Conservation (phyloP, 2,797 vertebrate species). For the Podarcis siculus region DNA sequence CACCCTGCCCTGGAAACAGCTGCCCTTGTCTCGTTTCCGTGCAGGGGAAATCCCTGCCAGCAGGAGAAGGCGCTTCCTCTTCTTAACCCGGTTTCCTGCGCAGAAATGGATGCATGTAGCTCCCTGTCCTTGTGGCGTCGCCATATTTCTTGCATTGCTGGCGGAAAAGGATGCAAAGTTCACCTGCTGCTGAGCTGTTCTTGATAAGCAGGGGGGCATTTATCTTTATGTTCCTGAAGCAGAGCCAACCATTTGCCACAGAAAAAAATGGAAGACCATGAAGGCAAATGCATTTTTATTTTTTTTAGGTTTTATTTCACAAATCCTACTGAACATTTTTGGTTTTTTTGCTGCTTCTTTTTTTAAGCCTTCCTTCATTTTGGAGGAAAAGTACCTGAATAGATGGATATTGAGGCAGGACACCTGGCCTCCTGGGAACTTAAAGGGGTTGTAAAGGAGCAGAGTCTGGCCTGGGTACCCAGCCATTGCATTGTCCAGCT, state of each 20-base stretch:
- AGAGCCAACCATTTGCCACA: not conserved
- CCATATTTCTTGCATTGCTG: not conserved
- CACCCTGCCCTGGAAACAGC: not conserved
- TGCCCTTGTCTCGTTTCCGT: not conserved
- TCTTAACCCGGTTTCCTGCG: too few species aligned
- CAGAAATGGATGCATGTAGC: fast-evolving
- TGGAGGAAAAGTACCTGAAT: not conserved
- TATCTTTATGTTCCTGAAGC: not conserved
- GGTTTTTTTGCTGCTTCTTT: too few species aligned
- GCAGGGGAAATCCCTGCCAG: not conserved
- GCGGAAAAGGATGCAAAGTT: not conserved
- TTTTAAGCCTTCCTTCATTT: not conserved
- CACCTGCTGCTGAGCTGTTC: not conserved
- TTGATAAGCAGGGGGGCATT: not conserved
- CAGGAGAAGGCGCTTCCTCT: not conserved
- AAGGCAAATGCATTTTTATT: not conserved
- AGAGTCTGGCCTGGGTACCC: too few species aligned
- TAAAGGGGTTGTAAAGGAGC: not conserved
- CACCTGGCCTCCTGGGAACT: not conserved
- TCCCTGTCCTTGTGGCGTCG: not conserved
- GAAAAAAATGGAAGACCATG: not conserved
- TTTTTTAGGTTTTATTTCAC: not conserved
- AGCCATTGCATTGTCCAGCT: not conserved
- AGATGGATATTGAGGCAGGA: not conserved
- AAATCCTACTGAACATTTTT: not conserved